Percentiles rank a stretch among this genome's conserved stretches.
Evolutionary conservation across 2,113 vertebrate genomes (phyloP).

Genomic region (Hoplias malabaricus): DNA sequence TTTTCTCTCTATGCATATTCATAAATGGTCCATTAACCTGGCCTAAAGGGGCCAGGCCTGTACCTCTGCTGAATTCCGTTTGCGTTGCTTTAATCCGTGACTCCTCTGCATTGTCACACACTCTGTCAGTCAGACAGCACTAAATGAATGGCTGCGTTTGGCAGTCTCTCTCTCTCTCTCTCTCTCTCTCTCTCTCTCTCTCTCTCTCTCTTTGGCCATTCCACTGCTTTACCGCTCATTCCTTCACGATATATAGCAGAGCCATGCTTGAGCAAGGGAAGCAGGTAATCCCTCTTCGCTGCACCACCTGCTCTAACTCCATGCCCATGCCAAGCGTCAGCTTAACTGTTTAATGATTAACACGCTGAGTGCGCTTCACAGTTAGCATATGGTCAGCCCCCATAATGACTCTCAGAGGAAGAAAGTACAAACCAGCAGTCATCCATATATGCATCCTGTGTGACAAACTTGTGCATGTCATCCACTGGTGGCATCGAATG

Average conservation of each 20-base stretch:
- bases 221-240: conserved; percentile 15
- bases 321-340: conserved; percentile 22
- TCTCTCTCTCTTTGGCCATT: neutral
- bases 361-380: conserved; percentile 5
- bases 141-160: neutral
- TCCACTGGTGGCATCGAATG: neutral
- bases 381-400: conserved; percentile 33
- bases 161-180: neutral
- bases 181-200: neutral
- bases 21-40: conserved; percentile 39
- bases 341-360: conserved; percentile 47
- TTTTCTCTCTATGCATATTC: conserved; percentile 45
- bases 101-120: conserved; percentile 38
- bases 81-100: conserved; percentile 44
- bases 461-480: neutral
- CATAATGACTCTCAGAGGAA: conserved; percentile 13
- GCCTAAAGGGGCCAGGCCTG: conserved; percentile 35
- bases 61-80: conserved; percentile 37
- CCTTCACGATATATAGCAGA: neutral
- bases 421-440: neutral
- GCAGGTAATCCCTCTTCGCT: conserved; percentile 24
- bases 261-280: neutral
- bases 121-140: conserved; percentile 20
- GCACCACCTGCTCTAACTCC: conserved; percentile 27
- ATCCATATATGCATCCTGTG: conserved; percentile 8